These are phyloP conservation scores for Rhinophrynus dorsalis DNA, from an alignment of 2,797 vertebrate genomes.

Conservation along the genomic window DNA sequence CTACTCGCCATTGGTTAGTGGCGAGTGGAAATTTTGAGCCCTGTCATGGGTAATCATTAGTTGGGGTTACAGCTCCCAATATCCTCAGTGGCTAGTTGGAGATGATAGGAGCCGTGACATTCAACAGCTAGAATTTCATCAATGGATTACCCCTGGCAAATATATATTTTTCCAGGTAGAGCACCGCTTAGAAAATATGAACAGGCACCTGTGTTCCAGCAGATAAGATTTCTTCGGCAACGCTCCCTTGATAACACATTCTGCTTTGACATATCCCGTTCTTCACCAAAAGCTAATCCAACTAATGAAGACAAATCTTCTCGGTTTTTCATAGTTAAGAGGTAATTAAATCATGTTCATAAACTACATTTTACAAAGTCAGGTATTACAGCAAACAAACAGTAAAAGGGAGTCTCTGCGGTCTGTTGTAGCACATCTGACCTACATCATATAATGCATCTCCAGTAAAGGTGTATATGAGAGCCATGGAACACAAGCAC, in stretches of 20 bases:
- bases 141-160: too few relatives aligned
- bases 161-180: too few relatives aligned
- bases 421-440: constrained; percentile 16
- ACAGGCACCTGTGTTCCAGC: too few relatives aligned
- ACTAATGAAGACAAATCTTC: constrained; percentile 16
- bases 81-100: too few relatives aligned
- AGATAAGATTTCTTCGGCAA: too few relatives aligned
- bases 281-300: neutral
- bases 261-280: neutral
- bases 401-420: neutral
- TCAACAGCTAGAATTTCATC: too few relatives aligned
- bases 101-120: too few relatives aligned
- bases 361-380: constrained; percentile 12
- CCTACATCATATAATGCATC: constrained; percentile 25
- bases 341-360: constrained; percentile 18
- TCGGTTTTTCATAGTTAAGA: constrained; percentile 8
- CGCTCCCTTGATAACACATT: neutral
- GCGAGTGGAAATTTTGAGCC: too few relatives aligned
- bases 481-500: constrained; percentile 12
- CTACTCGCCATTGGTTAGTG: too few relatives aligned
- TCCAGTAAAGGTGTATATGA: constrained; percentile 31
- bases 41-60: too few relatives aligned
- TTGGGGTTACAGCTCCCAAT: too few relatives aligned
- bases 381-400: neutral
- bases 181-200: too few relatives aligned